Base-by-base conservation (phyloP, 2,113 vertebrate species). In the Odocoileus virginianus region DNA sequence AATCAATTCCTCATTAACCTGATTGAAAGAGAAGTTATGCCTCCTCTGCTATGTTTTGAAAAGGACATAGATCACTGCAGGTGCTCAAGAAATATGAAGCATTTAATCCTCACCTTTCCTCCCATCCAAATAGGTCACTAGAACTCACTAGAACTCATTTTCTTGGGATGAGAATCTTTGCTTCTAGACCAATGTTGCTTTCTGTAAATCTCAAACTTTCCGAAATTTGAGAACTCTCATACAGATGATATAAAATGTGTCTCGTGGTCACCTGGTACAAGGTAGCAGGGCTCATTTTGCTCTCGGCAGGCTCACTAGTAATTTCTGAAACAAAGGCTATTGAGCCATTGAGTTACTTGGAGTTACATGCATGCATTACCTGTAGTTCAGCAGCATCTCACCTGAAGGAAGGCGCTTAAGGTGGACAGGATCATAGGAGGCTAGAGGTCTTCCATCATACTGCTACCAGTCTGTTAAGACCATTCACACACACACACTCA, bases 1-100 rank as follows among this genome's bases (percentile, higher is more conserved):
- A 97, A 98, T 97, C 88, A 93, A 97, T 97, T 95, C 90, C 95
- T 97, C 96, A 95, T 97, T 98, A 97, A 97, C 91, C 84, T 95
- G 97, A 98, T 98, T 98, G 97, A 97, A 97, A 87, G 93, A 97
- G 91, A 96, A 98, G 95, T 98, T 92, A 95, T 94, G 58, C 90
- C 85, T 94, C 88, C 78, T 96, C 85, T 95, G 55, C 90, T 93
- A 4, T 82, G 87, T 94, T 98, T 85, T 93, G 91, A 96, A 71
- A 40, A 93, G 90, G 88, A 94, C 92, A 94, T 96, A 97, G 97
- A 97, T 96, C 91, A 96, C 14, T 83, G 55, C 25, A 79, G 92
- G 76, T 91, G 91, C 91, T 97, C 78, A 27, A 97, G 97, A 97
- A 97, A 97, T 96, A 96, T 93, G 60, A 97, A 96, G 89, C 84